Percentiles rank a stretch among this genome's conserved stretches.
Evolutionary conservation across 2,888 invertebrate species (phyloP).

Genomic region (Nematopogon swammerdamellus): DNA sequence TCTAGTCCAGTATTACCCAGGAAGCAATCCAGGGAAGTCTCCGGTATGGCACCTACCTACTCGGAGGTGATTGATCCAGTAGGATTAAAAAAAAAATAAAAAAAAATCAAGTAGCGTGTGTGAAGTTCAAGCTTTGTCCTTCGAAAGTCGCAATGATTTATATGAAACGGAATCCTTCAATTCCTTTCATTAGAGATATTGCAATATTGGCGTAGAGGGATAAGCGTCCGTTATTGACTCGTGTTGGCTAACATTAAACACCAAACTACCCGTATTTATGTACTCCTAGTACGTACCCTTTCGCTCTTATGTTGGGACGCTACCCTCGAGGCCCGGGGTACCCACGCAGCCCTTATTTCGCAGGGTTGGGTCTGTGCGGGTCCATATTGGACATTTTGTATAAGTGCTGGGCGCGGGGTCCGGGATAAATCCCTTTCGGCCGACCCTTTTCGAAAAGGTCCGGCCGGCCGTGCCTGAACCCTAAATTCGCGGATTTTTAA

Average conservation of each 20-base stretch:
- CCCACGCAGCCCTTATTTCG: conserved; percentile 6
- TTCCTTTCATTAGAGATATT: too few species aligned
- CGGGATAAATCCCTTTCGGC: conserved; percentile 52
- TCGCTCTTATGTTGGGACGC: conserved; percentile 33
- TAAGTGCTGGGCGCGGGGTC: conserved; percentile 48
- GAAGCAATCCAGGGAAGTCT: too few species aligned
- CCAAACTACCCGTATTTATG: neutral
- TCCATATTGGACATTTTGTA: conserved; percentile 55
- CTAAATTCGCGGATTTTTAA: conserved; percentile 57
- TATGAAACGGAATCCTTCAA: too few species aligned
- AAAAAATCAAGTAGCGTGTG: too few species aligned
- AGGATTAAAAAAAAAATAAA: too few species aligned
- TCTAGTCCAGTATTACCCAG: too few species aligned
- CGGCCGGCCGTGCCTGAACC: conserved; percentile 38
- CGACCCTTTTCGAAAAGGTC: conserved; percentile 49
- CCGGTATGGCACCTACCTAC: too few species aligned
- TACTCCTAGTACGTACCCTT: conserved; percentile 11
- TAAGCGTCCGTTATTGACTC: too few species aligned
- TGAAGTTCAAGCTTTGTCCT: too few species aligned
- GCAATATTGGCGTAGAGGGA: too few species aligned
- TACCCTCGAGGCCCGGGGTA: conserved; percentile 18
- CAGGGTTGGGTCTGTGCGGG: conserved; percentile 17
- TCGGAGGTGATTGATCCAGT: too few species aligned
- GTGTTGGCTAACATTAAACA: neutral
- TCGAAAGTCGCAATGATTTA: too few species aligned